These are phyloP conservation scores for Cololabis saira DNA, from an alignment of 2,113 vertebrate species.

Conservation along the genomic window DNA sequence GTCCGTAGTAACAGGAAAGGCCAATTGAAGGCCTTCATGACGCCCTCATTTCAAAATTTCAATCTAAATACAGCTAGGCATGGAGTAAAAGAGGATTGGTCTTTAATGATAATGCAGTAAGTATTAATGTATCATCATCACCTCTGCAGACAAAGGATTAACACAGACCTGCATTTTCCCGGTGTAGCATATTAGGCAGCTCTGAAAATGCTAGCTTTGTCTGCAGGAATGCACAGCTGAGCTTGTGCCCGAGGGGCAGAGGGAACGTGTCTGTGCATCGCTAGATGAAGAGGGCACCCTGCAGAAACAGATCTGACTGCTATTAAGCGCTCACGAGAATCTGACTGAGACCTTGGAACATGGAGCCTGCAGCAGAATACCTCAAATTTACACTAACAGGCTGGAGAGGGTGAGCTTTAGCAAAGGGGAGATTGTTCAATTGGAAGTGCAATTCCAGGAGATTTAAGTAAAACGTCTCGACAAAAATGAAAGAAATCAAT, in stretches of 20 bases:
- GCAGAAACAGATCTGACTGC: constrained; percentile 66
- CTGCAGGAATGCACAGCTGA: constrained; percentile 83
- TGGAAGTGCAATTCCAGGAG: not conserved
- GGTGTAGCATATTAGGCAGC: constrained; percentile 46
- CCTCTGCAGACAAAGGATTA: constrained; percentile 23
- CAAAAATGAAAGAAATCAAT: not conserved
- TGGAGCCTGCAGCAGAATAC: constrained; percentile 36
- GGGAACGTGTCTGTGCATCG: constrained; percentile 85
- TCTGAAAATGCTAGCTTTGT: constrained; percentile 79
- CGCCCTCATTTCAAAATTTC: not conserved
- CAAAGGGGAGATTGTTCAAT: constrained; percentile 13
- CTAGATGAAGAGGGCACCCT: constrained; percentile 71
- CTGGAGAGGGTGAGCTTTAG: constrained; percentile 5
- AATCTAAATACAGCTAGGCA: too few relatives aligned
- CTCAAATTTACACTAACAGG: constrained; percentile 17
- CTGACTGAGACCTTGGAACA: constrained; percentile 38
- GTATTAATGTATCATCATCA: constrained; percentile 21
- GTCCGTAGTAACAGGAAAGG: not conserved
- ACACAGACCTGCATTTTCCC: constrained; percentile 43
- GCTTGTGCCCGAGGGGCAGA: constrained; percentile 75
- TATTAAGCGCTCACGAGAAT: constrained; percentile 49
- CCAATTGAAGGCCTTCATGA: not conserved
- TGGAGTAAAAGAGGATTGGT: not conserved
- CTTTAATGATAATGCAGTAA: not conserved
- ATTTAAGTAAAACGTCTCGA: not conserved